Evolutionary conservation across 1,140 invertebrate genomes (phyloP), one percentile per base, ranked within the genome.

Genomic region (Drosophila bifasciata): DNA sequence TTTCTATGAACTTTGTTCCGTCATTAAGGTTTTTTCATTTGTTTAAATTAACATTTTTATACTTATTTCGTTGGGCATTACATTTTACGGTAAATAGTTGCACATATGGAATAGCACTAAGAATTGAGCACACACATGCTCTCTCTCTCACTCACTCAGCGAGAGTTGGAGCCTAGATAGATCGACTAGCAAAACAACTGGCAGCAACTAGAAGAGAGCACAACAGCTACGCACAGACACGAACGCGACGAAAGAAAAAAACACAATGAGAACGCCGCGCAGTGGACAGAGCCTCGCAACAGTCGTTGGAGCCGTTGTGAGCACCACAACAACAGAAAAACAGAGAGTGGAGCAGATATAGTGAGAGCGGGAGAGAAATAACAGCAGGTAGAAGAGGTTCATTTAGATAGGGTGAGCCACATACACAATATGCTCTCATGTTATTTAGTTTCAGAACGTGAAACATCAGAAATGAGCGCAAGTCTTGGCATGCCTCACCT

Each of bases 31-130:
- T 21, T 15, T 39, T 15, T 19, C 17, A 25, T 56, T 51, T 13
- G 44, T 75, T 72, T 51, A 63, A 63, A 57, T 46, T 57, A 51
- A 60, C 51, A 32, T 45, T 41, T 70, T 62, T 71, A 62, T 59
- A 36, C 4, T 36, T 36, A 3, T 36, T 36, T 36, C 32, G 32
- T 13, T 36, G 4, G 32, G 5, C 32, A 13, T 56, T 48, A 68
- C 17, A 41, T 68, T 56, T 45, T 40, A 56, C 46, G 51, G 48
- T 72, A 60, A 81, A 77, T 78, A 50, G 69, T 50, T 85, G 83
- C 83, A 81, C 81, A 88, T 88, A 85, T 88, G 83, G 64, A 73
- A 74, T 39, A 23, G 41, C 45, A 64, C 23, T 43, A 58, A 61
- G 56, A 85, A 85, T 85, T 70, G 59, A 77, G 80, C 79, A 74